phyloP scores from a whole-genome alignment of 2,888 invertebrate genomes.

The Sinelater perroti region DNA sequence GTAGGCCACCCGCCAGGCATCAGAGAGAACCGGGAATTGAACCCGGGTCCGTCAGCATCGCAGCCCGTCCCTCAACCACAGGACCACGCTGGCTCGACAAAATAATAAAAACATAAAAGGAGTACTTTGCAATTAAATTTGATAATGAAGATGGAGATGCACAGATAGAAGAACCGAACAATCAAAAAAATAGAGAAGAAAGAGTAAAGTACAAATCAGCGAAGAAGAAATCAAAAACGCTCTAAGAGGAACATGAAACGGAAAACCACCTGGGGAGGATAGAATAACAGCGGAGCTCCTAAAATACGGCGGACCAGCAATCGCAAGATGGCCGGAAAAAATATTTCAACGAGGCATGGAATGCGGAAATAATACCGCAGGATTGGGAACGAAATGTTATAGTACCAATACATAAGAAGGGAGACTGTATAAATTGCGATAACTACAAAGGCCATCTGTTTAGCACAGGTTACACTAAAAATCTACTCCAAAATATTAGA shows the following conservation, averaged over 20 bases:
- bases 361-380: neutral
- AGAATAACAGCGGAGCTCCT: neutral
- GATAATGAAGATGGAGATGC: too few relatives aligned
- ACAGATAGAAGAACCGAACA: too few relatives aligned
- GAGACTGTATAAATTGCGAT: neutral
- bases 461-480: neutral
- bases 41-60: too few relatives aligned
- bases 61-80: too few relatives aligned
- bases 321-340: neutral
- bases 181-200: too few relatives aligned
- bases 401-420: conserved; percentile 1
- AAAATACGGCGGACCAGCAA: neutral
- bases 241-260: neutral
- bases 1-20: too few relatives aligned
- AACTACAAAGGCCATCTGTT: conserved; percentile 1
- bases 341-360: conserved; percentile 6
- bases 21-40: too few relatives aligned
- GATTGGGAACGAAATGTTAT: conserved; percentile 4
- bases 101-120: too few relatives aligned
- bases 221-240: conserved; percentile 1
- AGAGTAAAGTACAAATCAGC: too few relatives aligned
- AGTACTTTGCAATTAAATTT: too few relatives aligned
- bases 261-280: conserved; percentile 1
- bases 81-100: too few relatives aligned
- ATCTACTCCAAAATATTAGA: conserved; percentile 3